Conservation (phyloP, 2,888 invertebrate genomes). For the Iselma pallidipennis region DNA sequence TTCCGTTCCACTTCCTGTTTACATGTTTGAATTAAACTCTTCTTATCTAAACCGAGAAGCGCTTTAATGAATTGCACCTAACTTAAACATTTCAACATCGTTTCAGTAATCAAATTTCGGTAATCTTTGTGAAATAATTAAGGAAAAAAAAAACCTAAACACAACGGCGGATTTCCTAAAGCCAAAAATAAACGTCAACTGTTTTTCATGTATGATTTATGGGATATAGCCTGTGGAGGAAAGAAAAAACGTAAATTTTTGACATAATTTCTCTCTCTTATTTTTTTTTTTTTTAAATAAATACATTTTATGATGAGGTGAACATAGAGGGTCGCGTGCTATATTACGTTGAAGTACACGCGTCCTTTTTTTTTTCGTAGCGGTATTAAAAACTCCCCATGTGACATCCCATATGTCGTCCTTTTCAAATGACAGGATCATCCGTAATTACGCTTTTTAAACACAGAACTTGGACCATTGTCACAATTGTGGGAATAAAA, state of each 20-base stretch:
- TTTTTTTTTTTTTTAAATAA: neutral
- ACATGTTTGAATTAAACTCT: slow-evolving; percentile 23
- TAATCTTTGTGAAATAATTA: neutral
- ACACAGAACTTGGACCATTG: slow-evolving; percentile 50
- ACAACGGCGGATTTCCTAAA: neutral
- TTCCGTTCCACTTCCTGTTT: slow-evolving; percentile 26
- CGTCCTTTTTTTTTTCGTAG: neutral
- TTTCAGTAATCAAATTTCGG: neutral
- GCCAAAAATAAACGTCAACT: neutral
- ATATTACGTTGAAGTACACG: neutral
- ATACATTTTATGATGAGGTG: neutral
- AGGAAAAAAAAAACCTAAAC: neutral
- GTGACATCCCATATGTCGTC: slow-evolving; percentile 53
- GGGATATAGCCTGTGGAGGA: neutral
- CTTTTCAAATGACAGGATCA: slow-evolving; percentile 50
- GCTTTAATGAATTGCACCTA: slow-evolving; percentile 21
- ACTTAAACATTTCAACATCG: slow-evolving; percentile 22
- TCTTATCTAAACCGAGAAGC: slow-evolving; percentile 24
- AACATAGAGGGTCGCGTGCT: neutral
- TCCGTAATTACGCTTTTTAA: slow-evolving; percentile 56
- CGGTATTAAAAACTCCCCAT: slow-evolving; percentile 30
- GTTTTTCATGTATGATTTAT: neutral
- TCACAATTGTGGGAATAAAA: slow-evolving; percentile 53
- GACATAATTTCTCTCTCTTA: neutral
- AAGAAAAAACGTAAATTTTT: neutral